phyloP scores from a whole-genome alignment of 2,888 invertebrate species.

The Galerucella calmariensis region DNA sequence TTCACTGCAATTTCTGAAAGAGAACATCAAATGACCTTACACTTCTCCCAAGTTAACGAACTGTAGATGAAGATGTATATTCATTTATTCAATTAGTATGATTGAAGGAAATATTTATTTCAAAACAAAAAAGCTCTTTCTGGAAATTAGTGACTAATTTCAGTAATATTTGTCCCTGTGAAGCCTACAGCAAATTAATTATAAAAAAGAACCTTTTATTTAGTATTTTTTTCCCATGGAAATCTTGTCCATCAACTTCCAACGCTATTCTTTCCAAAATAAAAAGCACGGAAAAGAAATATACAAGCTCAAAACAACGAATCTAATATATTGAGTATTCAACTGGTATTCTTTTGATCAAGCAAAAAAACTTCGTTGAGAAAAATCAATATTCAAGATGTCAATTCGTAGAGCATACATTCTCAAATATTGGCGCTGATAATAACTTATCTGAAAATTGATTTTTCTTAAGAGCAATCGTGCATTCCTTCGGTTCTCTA shows the following conservation, averaged over 20 bases:
- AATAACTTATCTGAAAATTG: conserved; percentile 43
- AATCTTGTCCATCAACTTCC: background rate
- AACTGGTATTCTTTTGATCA: conserved; percentile 21
- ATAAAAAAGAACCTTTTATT: too few relatives aligned
- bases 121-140: too few relatives aligned
- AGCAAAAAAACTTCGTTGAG: conserved; percentile 1
- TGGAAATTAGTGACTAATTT: too few relatives aligned
- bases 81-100: too few relatives aligned
- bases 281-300: background rate
- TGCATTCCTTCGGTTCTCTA: conserved; percentile 35
- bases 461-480: conserved; percentile 41
- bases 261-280: background rate
- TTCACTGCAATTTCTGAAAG: too few relatives aligned
- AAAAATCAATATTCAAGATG: conserved; percentile 41
- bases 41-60: too few relatives aligned
- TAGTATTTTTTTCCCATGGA: background rate
- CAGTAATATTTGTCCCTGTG: too few relatives aligned
- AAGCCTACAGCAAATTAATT: too few relatives aligned
- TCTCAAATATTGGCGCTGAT: conserved; percentile 43
- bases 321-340: conserved; percentile 24
- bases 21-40: too few relatives aligned
- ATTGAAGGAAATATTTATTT: too few relatives aligned
- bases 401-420: conserved; percentile 39
- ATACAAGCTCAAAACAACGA: conserved; percentile 6
- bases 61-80: too few relatives aligned